Evolutionary conservation across 2,113 vertebrate genomes (phyloP).

Genomic region (Ginglymostoma cirratum): DNA sequence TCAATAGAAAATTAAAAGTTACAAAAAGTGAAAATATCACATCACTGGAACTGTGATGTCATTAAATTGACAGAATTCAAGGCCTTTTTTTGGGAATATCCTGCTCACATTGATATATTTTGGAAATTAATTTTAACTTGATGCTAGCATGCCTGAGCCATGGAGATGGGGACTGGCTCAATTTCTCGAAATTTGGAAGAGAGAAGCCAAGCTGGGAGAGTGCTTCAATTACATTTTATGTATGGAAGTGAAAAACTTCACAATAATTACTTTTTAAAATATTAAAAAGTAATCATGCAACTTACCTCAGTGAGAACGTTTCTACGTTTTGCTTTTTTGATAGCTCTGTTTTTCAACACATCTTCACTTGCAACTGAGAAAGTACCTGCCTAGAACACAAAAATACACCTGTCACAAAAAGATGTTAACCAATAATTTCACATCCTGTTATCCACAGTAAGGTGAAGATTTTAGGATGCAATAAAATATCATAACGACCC

Average conservation of each 20-base stretch:
- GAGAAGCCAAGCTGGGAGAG: background rate
- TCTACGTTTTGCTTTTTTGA: constrained; percentile 89
- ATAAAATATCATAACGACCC: background rate
- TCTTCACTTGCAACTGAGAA: constrained; percentile 86
- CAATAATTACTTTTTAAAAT: background rate
- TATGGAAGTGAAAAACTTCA: background rate
- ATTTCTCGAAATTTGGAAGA: background rate
- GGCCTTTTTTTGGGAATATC: background rate
- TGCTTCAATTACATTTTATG: background rate
- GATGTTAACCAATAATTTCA: background rate
- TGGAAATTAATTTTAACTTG: background rate
- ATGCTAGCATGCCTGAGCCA: background rate
- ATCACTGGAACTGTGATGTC: background rate
- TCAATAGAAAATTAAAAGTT: background rate
- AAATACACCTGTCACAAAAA: background rate
- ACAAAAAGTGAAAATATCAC: background rate
- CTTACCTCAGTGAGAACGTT: constrained; percentile 68
- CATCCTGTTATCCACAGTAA: background rate
- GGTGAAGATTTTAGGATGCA: background rate
- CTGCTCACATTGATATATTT: background rate
- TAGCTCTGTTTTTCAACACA: constrained; percentile 81
- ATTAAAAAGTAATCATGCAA: background rate
- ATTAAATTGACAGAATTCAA: background rate
- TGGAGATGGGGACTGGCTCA: background rate
- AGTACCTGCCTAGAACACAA: constrained; percentile 70